Evolutionary conservation across 2,888 invertebrate genomes (phyloP).

Genomic region (Cremastinae sp.): DNA sequence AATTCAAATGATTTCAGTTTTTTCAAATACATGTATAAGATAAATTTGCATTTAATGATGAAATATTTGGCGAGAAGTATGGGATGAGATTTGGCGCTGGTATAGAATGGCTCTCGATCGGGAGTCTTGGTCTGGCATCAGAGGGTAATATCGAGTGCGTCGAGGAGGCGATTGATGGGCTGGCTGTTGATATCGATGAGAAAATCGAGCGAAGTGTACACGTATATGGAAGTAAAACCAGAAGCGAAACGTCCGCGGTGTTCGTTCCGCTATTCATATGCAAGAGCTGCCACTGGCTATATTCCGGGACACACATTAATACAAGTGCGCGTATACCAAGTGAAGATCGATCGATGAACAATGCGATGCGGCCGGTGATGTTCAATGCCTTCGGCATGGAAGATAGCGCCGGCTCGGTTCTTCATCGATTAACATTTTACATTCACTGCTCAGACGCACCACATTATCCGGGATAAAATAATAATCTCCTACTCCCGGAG

Average conservation of each 20-base stretch:
- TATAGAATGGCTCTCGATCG: neutral
- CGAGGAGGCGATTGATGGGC: constrained; percentile 52
- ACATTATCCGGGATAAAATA: constrained; percentile 7
- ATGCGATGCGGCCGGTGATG: constrained; percentile 41
- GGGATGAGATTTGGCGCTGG: too few relatives aligned
- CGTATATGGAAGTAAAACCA: too few relatives aligned
- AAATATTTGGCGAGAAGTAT: constrained; percentile 18
- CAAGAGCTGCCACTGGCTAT: constrained; percentile 7
- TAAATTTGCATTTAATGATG: constrained; percentile 57
- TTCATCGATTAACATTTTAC: constrained; percentile 45
- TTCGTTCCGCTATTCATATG: too few relatives aligned
- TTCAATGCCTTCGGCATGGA: constrained; percentile 26
- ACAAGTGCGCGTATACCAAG: neutral
- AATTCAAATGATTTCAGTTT: too few relatives aligned
- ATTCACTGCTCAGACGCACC: neutral
- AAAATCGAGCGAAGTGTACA: neutral
- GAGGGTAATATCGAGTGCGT: constrained; percentile 38
- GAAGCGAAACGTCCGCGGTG: too few relatives aligned
- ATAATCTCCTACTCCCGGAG: too few relatives aligned
- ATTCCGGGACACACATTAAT: constrained; percentile 1
- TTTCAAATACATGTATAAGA: constrained; percentile 6
- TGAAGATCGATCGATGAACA: constrained; percentile 56
- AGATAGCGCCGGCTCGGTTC: constrained; percentile 18
- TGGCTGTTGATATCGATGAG: neutral
- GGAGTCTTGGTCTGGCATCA: too few relatives aligned